These are phyloP conservation scores for Phyllostomus hastatus DNA, from an alignment of 2,113 vertebrate genomes.

Conservation along the genomic window DNA sequence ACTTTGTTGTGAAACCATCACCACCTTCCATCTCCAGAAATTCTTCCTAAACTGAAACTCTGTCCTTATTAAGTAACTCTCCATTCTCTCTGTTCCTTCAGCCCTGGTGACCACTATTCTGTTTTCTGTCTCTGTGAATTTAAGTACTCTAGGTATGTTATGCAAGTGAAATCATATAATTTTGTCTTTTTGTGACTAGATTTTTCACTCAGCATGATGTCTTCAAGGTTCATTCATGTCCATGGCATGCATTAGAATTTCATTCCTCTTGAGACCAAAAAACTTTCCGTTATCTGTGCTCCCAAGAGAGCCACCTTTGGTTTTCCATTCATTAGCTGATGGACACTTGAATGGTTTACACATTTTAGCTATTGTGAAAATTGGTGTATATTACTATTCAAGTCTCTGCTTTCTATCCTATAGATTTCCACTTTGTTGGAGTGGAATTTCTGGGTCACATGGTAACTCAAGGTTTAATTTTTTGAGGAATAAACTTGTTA, in stretches of 20 bases:
- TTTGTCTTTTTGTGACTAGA: neutral
- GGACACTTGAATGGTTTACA: neutral
- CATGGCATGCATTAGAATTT: neutral
- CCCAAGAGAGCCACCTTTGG: neutral
- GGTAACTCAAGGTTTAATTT: neutral
- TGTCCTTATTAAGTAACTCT: neutral
- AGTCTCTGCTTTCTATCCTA: neutral
- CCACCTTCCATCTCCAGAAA: neutral
- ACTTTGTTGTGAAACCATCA: neutral
- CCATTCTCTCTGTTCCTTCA: neutral
- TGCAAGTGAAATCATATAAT: neutral
- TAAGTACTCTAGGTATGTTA: neutral
- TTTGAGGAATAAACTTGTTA: neutral
- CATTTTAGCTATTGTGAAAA: neutral
- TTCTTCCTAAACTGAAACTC: neutral
- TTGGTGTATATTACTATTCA: neutral
- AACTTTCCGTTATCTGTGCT: neutral
- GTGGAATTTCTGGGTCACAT: neutral
- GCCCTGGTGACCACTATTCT: neutral
- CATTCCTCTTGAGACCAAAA: neutral
- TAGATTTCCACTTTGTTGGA: neutral
- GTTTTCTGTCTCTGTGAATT: neutral
- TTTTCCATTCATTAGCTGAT: neutral
- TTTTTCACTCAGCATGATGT: neutral
- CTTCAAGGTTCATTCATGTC: neutral